phyloP scores from a whole-genome alignment of 2,888 invertebrate genomes.

The Oeneis ivallda region DNA sequence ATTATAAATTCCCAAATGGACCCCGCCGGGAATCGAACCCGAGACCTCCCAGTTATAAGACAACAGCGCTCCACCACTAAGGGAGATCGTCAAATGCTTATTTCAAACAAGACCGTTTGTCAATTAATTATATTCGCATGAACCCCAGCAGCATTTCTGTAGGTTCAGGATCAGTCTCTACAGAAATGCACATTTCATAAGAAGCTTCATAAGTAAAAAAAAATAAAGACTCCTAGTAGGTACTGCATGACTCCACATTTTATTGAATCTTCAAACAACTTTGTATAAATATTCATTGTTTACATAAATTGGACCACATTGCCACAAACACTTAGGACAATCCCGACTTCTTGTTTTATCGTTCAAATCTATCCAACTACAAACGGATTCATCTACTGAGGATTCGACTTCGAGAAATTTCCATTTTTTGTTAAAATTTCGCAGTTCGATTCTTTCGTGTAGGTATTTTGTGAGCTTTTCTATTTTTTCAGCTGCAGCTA shows the following conservation, averaged over 20 bases:
- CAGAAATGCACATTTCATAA: too few relatives aligned
- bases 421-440: constrained; percentile 63
- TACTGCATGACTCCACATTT: constrained; percentile 54
- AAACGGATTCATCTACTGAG: constrained; percentile 38
- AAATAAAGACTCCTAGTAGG: neutral
- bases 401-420: constrained; percentile 44
- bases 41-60: too few relatives aligned
- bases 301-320: constrained; percentile 70
- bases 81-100: too few relatives aligned
- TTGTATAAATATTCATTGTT: constrained; percentile 57
- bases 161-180: too few relatives aligned
- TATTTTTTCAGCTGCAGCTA: constrained; percentile 74
- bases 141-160: too few relatives aligned
- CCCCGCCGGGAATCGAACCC: too few relatives aligned
- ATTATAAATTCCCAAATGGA: too few relatives aligned
- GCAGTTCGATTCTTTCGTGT: constrained; percentile 48
- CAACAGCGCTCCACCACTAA: too few relatives aligned
- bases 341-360: constrained; percentile 42
- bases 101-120: too few relatives aligned
- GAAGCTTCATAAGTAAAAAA: neutral
- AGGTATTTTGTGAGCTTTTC: constrained; percentile 76
- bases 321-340: constrained; percentile 77
- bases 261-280: constrained; percentile 56
- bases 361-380: constrained; percentile 60
- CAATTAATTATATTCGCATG: too few relatives aligned